phyloP scores from a whole-genome alignment of 2,888 invertebrate genomes.

The Chydorus sphaericus region DNA sequence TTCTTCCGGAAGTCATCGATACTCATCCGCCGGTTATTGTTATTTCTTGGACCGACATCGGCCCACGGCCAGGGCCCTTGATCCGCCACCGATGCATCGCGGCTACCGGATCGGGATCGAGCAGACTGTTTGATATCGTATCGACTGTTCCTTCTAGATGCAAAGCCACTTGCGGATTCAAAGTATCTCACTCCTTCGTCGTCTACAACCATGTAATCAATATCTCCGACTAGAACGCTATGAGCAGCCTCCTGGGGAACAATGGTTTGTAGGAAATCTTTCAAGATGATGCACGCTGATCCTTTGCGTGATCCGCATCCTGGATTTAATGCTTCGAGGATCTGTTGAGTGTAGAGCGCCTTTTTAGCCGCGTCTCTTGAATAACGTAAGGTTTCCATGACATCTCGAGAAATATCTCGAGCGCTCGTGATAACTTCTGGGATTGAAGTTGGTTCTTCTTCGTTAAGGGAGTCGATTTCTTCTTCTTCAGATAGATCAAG shows the following conservation, averaged over 20 bases:
- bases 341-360: conserved; percentile 7
- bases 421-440: conserved; percentile 7
- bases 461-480: not conserved
- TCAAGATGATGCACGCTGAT: conserved; percentile 43
- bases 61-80: conserved; percentile 14
- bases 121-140: conserved; percentile 4
- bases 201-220: conserved; percentile 59
- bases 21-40: conserved; percentile 10
- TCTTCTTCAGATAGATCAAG: conserved; percentile 1
- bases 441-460: not conserved
- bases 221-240: conserved; percentile 54
- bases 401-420: conserved; percentile 9
- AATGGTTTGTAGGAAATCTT: conserved; percentile 56
- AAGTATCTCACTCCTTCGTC: conserved; percentile 60
- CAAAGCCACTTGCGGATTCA: conserved; percentile 55
- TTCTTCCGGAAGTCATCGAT: conserved; percentile 6
- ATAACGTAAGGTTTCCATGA: conserved; percentile 13
- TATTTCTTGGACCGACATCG: conserved; percentile 7
- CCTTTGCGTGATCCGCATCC: not conserved
- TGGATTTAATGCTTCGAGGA: conserved; percentile 1
- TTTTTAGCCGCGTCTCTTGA: conserved; percentile 12
- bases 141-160: conserved; percentile 14
- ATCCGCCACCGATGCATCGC: not conserved
- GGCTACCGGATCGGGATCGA: conserved; percentile 2
- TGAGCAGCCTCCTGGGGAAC: conserved; percentile 60